Base-by-base conservation (phyloP, 2,113 vertebrate species). In the Lasiurus borealis region DNA sequence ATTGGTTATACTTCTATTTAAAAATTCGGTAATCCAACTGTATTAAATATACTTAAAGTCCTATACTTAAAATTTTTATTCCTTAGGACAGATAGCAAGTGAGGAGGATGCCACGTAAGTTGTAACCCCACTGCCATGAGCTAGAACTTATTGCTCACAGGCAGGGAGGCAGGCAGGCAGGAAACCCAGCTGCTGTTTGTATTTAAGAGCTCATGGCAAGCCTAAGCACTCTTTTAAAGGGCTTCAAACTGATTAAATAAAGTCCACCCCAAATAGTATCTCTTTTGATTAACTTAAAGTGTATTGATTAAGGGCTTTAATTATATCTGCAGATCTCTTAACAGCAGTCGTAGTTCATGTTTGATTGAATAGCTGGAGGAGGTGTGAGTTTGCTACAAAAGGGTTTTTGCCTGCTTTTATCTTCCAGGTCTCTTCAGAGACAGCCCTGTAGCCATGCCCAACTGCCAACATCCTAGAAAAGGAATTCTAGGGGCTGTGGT, bases 51-150 rank as follows among this genome's bases (percentile, higher is more conserved):
- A 29, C 14, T 82, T 88, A 54, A 62, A 64, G 29, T 44, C 69
- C 25, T 72, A 18, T 18, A 59, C 29, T 31, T 18, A 54, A 76
- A 73, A 6, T n/a, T 40, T 66, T n/a, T 50, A n/a, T 5, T 13
- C 12, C 29, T 75, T 40, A 80, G 66, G 36, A 54, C 9, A 68
- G 72, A 23, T 3, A n/a, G 1, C 23, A 84, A 2, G 16, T 29
- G 25, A n/a, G 23, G 12, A 69, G 62, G 40, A 23, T 27, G 66
- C 10, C 16, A 6, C 54, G 21, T 6, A 36, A 29, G 11, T 40
- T 54, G 2, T n/a, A 40, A 59, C 0, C 2, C 7, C 34, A 23
- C 0, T 0, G 6, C 14, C 25, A 1, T 36, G 21, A 62, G 15
- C 6, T 69, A 29, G 57, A 59, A 25, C 57, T 46, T 68, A 8